These are phyloP conservation scores for Ypsolopha sequella DNA, from an alignment of 2,888 invertebrate genomes.

Conservation along the genomic window DNA sequence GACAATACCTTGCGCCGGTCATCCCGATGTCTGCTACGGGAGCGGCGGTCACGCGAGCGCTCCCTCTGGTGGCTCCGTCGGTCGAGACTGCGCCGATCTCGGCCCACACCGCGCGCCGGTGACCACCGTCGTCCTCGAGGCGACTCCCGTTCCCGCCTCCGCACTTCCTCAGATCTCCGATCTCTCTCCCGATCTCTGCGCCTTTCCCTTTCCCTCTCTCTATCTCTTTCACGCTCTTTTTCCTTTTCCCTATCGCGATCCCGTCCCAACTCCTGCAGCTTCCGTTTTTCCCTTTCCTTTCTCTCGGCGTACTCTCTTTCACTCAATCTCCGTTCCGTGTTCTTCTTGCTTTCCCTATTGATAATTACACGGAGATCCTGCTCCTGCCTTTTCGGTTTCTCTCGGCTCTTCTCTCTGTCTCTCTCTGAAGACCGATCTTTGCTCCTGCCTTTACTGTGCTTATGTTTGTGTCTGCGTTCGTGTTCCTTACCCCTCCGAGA, in stretches of 20 bases:
- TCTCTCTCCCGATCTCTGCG: constrained; percentile 28
- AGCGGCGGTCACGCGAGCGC: constrained; percentile 22
- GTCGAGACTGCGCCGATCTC: constrained; percentile 34
- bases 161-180: constrained; percentile 24
- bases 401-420: constrained; percentile 23
- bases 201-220: constrained; percentile 19
- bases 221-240: too few species aligned
- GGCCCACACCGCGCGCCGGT: constrained; percentile 16
- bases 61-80: constrained; percentile 21
- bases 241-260: constrained; percentile 32
- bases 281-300: constrained; percentile 35
- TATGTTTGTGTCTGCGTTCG: constrained; percentile 41
- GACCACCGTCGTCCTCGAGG: constrained; percentile 11
- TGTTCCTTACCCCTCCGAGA: constrained; percentile 41
- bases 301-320: constrained; percentile 51
- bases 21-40: constrained; percentile 4
- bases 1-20: constrained; percentile 25
- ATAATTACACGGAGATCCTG: constrained; percentile 56
- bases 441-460: constrained; percentile 36
- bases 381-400: constrained; percentile 33
- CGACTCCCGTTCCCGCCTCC: constrained; percentile 20
- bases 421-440: constrained; percentile 23
- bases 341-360: constrained; percentile 39
- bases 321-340: constrained; percentile 37
- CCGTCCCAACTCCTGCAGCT: constrained; percentile 33